These are phyloP conservation scores for Caenorhabditis elegans DNA, from an alignment of 1,140 invertebrate genomes.

Conservation along the genomic window WBcel235 BX284604.4:12709501-12710000, in stretches of 20 bases:
- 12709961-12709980: background rate
- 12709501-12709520: conserved; percentile 44
- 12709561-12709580: no score
- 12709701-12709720: background rate
- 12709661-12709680: no score
- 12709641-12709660: no score
- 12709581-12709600: no score
- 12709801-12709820: conserved; percentile 36
- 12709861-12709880: background rate
- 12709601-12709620: no score
- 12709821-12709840: conserved; percentile 13
- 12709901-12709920: conserved; percentile 1
- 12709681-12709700: no score
- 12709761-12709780: conserved; percentile 43
- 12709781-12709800: conserved; percentile 45
- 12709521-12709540: conserved; percentile 24
- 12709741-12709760: conserved; percentile 49
- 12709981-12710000: background rate
- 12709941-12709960: background rate
- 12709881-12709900: conserved; percentile 15
- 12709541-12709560: no score
- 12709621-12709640: no score
- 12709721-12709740: conserved; percentile 11
- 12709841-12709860: background rate
- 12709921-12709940: background rate